A percentile compares a stretch with the other conserved stretches of the same genome.
phyloP scores from a whole-genome alignment of 1,140 invertebrate species.

The Ips typographus region DNA sequence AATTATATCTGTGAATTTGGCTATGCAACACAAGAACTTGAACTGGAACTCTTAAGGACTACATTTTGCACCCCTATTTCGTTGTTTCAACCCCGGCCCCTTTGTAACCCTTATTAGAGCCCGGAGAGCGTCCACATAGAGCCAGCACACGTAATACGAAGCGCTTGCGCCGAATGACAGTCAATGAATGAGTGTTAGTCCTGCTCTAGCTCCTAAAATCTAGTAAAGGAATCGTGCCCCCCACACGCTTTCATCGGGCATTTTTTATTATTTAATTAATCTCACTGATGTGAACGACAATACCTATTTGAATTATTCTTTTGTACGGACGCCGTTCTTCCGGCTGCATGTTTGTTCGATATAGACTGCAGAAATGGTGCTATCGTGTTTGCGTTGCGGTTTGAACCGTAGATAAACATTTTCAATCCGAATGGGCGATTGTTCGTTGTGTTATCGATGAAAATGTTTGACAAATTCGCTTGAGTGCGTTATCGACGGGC shows the following conservation, averaged over 20 bases:
- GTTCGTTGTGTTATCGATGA: conserved; percentile 4
- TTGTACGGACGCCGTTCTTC: not conserved
- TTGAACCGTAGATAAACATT: conserved; percentile 12
- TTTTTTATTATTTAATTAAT: conserved; percentile 22
- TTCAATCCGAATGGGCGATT: not conserved
- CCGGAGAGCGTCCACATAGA: conserved; percentile 22
- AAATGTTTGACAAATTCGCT: not conserved
- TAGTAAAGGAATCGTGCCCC: conserved; percentile 25
- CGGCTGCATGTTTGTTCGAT: conserved; percentile 7
- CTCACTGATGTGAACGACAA: conserved; percentile 5
- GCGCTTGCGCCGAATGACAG: conserved; percentile 15
- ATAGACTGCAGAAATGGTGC: not conserved
- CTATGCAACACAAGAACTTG: not conserved
- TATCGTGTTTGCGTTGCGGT: conserved; percentile 2
- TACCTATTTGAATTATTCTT: conserved; percentile 9
- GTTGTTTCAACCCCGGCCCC: conserved; percentile 21
- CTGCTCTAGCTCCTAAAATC: conserved; percentile 25
- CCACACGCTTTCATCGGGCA: conserved; percentile 9
- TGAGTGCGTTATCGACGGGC: too few species aligned
- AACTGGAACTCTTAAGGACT: conserved; percentile 12
- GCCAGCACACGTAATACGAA: conserved; percentile 15
- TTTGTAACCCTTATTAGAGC: conserved; percentile 23
- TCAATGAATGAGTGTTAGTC: conserved; percentile 29
- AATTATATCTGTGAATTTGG: too few species aligned
- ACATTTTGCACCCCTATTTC: conserved; percentile 19